These are phyloP conservation scores for Pandemis heparana DNA, from an alignment of 2,888 invertebrate species.

Conservation along the genomic window DNA sequence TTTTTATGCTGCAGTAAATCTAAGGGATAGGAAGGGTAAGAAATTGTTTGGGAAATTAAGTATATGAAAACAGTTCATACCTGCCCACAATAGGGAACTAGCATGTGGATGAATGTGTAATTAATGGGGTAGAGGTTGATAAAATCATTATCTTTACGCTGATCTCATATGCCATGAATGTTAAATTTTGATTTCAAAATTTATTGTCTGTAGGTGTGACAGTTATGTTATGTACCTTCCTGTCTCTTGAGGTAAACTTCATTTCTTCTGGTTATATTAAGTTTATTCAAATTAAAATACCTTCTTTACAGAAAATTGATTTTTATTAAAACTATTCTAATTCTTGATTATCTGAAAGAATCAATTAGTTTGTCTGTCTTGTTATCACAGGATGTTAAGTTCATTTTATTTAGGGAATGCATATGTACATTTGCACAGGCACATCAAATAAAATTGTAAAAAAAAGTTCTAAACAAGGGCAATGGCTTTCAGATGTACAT, in stretches of 20 bases:
- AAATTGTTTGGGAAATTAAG: background rate
- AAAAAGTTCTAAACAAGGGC: too few relatives aligned
- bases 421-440: too few relatives aligned
- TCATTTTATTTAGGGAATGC: too few relatives aligned
- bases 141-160: conserved; percentile 9
- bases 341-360: background rate
- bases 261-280: conserved; percentile 14
- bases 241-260: conserved; percentile 27
- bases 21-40: conserved; percentile 33
- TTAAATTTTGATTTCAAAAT: conserved; percentile 9
- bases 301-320: background rate
- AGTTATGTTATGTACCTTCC: conserved; percentile 34
- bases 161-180: conserved; percentile 38
- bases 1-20: conserved; percentile 10
- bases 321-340: conserved; percentile 25
- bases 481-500: background rate
- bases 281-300: conserved; percentile 28
- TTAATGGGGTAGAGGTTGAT: conserved; percentile 12
- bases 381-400: too few relatives aligned
- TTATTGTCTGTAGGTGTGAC: conserved; percentile 14
- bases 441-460: too few relatives aligned
- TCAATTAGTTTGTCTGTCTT: background rate
- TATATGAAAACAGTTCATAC: conserved; percentile 2
- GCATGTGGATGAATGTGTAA: conserved; percentile 27
- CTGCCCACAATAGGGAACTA: conserved; percentile 10